These are phyloP conservation scores for Picathartes gymnocephalus DNA, from an alignment of 2,113 vertebrate genomes.

Conservation along the genomic window DNA sequence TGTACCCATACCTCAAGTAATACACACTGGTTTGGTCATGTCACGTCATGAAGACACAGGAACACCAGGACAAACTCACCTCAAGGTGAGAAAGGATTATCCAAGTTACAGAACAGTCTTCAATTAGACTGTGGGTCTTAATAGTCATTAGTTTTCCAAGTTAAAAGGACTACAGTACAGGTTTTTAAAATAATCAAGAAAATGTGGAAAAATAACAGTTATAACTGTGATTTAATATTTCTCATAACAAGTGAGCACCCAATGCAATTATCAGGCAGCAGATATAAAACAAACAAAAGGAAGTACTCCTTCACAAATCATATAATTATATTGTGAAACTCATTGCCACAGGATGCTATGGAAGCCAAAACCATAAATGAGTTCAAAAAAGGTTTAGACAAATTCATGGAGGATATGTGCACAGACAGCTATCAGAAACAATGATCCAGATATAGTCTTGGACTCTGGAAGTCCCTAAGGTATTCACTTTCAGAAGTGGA, in stretches of 20 bases:
- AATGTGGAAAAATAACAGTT: not conserved
- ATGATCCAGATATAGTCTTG: not conserved
- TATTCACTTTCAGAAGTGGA: not conserved
- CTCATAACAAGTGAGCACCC: not conserved
- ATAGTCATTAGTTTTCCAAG: not conserved
- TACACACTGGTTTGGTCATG: not conserved
- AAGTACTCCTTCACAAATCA: constrained; percentile 30
- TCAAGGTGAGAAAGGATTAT: not conserved
- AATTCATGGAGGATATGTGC: not conserved
- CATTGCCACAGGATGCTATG: constrained; percentile 19
- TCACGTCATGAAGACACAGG: not conserved
- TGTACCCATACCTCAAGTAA: not conserved
- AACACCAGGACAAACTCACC: not conserved
- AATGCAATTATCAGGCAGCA: constrained; percentile 44
- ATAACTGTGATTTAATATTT: not conserved
- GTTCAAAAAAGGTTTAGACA: constrained; percentile 25
- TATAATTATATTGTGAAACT: constrained; percentile 10
- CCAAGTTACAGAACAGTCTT: not conserved
- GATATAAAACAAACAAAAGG: constrained; percentile 34
- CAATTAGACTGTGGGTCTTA: not conserved
- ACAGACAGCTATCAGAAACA: not conserved
- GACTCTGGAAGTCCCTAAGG: not conserved
- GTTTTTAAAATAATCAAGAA: not conserved
- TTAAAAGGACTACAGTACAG: not conserved
- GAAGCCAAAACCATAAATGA: constrained; percentile 30